Evolutionary conservation across 1,140 invertebrate genomes (phyloP), one percentile per base, ranked within the genome.

Genomic region (Scaptomyza graminum): DNA sequence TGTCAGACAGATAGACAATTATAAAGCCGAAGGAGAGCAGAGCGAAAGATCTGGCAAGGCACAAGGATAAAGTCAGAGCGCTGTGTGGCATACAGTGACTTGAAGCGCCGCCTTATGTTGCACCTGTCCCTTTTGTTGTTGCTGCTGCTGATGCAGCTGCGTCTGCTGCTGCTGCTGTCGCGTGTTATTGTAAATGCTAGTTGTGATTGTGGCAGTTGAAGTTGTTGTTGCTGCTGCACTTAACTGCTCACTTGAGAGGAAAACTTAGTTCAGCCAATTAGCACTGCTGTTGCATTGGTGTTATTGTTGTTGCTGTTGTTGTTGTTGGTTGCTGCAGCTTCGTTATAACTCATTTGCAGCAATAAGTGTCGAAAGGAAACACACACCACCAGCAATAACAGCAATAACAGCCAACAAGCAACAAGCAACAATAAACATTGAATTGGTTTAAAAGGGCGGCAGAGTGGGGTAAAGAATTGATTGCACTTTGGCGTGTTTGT

Each of bases 141-240:
- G 25, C 2, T 22, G 28, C 6, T 28, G 31, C 8, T 34, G 31
- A 8, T 34, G 31, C 31, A 34, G 31, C 31, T 34, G 47, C 49
- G 7, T 3, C 12, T 59, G 34, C 37, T 55, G 37, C 37, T 47
- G 44, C 49, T 64, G 63, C 60, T 67, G 67, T 63, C 64, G 66
- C 81, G 64, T 79, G 68, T 68, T 76, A 44, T 46, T 63, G 60
- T 50, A 57, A 39, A 56, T 41, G 74, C 59, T 55, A 55, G 51
- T 57, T 43, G 60, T 54, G 61, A 59, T 59, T 59, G 77, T 80
- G 77, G 76, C 74, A 73, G 76, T 81, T 83, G 74, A 62, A 65
- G 74, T 25, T 18, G 44, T 25, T 57, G 59, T 16, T 47, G 16
- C 22, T 22, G 61, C 11, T 34, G 47, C 22, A 31, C 18, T 28